Evolutionary conservation across 1,140 invertebrate genomes (phyloP).

Genomic region (Hylaeus volcanicus): DNA sequence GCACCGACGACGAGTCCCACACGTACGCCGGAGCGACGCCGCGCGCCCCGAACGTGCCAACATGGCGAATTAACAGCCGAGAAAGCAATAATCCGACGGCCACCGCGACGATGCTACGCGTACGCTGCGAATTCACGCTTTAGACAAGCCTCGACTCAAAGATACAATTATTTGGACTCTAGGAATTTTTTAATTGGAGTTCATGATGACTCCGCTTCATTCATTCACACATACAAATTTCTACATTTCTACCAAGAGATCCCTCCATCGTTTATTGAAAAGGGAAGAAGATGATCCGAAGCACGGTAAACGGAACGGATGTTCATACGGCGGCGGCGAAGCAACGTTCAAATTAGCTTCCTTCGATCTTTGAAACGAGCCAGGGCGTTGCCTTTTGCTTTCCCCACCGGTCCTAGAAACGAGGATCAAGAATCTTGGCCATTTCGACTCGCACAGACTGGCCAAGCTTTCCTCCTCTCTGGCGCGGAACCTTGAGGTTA

Average conservation of each 20-base stretch:
- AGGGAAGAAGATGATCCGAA: not conserved
- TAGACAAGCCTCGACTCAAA: not conserved
- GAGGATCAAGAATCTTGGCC: conserved; percentile 34
- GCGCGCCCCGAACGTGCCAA: conserved; percentile 49
- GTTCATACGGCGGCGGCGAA: not conserved
- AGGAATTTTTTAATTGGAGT: not conserved
- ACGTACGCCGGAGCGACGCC: conserved; percentile 42
- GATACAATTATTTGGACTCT: not conserved
- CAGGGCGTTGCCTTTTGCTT: conserved; percentile 8
- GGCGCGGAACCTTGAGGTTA: conserved; percentile 72
- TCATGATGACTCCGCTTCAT: too few relatives aligned
- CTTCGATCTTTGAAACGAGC: not conserved
- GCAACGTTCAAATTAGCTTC: conserved; percentile 13
- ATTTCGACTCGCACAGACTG: conserved; percentile 14
- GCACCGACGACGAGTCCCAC: conserved; percentile 54
- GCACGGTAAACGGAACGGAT: not conserved
- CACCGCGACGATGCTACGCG: not conserved
- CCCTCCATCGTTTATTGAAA: not conserved
- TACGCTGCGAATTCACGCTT: not conserved
- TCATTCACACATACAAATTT: not conserved
- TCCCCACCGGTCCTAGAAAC: not conserved
- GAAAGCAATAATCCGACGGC: conserved; percentile 54
- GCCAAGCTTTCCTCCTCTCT: conserved; percentile 24
- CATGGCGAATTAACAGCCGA: conserved; percentile 61
- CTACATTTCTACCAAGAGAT: not conserved